A percentile compares a stretch with the other conserved stretches of the same genome.
phyloP scores from a whole-genome alignment of 2,113 vertebrate species.

The Calyptomena viridis region DNA sequence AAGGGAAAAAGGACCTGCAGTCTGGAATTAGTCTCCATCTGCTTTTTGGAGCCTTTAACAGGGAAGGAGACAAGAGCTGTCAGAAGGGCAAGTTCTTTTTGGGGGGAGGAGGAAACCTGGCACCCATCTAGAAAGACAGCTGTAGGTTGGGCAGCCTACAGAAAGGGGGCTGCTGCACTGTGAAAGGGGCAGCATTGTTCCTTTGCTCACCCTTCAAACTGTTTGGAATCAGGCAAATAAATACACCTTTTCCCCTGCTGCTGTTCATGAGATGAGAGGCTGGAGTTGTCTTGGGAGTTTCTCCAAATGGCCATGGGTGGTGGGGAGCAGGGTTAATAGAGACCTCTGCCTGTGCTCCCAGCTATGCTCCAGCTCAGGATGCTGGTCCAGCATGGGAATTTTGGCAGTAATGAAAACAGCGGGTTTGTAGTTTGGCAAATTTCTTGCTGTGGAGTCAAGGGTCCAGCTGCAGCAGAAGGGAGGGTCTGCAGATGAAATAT shows the following conservation, averaged over 20 bases:
- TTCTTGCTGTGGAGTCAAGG: not conserved
- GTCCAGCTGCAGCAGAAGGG: not conserved
- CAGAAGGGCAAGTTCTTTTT: not conserved
- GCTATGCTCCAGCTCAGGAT: fast-evolving
- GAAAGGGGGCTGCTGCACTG: not conserved
- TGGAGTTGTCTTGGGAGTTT: not conserved
- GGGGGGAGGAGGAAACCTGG: not conserved
- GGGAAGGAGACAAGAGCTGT: not conserved
- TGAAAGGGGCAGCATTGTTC: not conserved
- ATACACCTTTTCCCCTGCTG: not conserved
- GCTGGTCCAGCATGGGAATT: not conserved
- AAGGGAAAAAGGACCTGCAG: not conserved
- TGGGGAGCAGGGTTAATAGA: fast-evolving
- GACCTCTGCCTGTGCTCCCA: not conserved
- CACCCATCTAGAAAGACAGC: not conserved
- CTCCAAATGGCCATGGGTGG: fast-evolving
- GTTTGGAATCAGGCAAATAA: not conserved
- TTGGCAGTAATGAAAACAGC: not conserved
- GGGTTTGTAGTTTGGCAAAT: not conserved
- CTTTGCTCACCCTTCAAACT: not conserved
- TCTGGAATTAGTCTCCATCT: not conserved
- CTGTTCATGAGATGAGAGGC: not conserved
- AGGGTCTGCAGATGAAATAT: not conserved
- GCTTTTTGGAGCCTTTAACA: not conserved
- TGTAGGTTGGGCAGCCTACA: not conserved